These are phyloP conservation scores for Pao palembangensis DNA, from an alignment of 2,113 vertebrate genomes.

Conservation along the genomic window DNA sequence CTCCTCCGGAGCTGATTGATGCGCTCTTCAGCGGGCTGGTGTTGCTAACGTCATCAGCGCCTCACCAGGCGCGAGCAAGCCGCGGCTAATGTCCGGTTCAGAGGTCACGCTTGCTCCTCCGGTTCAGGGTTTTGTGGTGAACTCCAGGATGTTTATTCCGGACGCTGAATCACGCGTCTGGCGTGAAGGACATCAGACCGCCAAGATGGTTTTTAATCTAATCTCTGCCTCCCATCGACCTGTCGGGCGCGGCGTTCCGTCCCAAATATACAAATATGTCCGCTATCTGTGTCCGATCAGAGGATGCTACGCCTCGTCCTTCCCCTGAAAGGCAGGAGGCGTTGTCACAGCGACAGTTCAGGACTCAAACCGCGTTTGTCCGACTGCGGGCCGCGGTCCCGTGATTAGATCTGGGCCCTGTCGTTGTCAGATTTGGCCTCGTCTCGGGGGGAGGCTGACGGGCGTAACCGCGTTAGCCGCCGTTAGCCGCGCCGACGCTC, in stretches of 20 bases:
- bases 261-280: constrained; percentile 39
- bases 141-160: too few relatives aligned
- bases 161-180: constrained; percentile 14
- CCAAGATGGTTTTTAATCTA: constrained; percentile 51
- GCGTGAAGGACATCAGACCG: constrained; percentile 43
- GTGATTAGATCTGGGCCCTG: constrained; percentile 66
- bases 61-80: too few relatives aligned
- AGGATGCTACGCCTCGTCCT: constrained; percentile 11
- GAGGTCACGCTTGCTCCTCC: too few relatives aligned
- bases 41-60: constrained; percentile 18
- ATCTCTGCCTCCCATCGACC: constrained; percentile 56
- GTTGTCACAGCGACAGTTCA: constrained; percentile 8
- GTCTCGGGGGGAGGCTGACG: constrained; percentile 20
- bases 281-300: constrained; percentile 39
- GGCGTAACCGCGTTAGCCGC: constrained; percentile 63
- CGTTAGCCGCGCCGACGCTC: constrained; percentile 56
- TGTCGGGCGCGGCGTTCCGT: constrained; percentile 33
- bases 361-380: not conserved
- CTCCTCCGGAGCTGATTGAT: constrained; percentile 47
- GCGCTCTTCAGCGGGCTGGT: constrained; percentile 22
- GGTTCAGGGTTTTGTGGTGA: too few relatives aligned
- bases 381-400: not conserved
- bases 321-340: constrained; percentile 11
- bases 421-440: constrained; percentile 61
- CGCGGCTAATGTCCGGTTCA: too few relatives aligned